These are phyloP conservation scores for Bombylius discolor DNA, from an alignment of 2,888 invertebrate genomes.

Conservation along the genomic window DNA sequence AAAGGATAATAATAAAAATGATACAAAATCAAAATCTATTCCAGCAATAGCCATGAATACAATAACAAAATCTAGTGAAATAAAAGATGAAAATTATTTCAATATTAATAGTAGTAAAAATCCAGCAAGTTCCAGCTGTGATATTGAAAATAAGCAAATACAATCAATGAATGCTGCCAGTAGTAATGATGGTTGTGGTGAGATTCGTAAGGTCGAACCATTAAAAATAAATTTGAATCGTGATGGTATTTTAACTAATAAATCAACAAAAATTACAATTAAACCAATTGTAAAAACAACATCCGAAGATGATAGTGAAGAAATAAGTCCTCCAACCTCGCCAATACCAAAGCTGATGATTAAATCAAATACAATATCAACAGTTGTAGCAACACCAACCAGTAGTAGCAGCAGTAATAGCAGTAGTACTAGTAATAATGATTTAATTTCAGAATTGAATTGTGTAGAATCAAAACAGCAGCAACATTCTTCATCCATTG, in stretches of 20 bases:
- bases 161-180: not conserved
- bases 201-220: conserved; percentile 33
- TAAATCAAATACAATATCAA: conserved; percentile 11
- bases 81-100: not conserved
- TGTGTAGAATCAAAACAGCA: conserved; percentile 3
- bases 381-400: conserved; percentile 4
- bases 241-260: conserved; percentile 9
- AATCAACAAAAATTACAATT: conserved; percentile 25
- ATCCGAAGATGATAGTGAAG: not conserved
- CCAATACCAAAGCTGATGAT: conserved; percentile 23
- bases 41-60: not conserved
- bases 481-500: conserved; percentile 9
- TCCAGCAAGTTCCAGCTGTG: conserved; percentile 5
- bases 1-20: not conserved
- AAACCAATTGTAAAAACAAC: conserved; percentile 26
- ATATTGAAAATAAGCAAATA: conserved; percentile 1
- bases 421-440: not conserved
- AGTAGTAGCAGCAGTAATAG: not conserved
- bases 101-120: conserved; percentile 1
- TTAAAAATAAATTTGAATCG: conserved; percentile 33
- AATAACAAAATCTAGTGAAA: not conserved
- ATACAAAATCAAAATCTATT: not conserved
- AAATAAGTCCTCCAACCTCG: not conserved
- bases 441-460: not conserved
- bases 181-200: not conserved